Base-by-base conservation (phyloP, 2,797 vertebrate genomes). In the Scolopax bukidnonensis region DNA sequence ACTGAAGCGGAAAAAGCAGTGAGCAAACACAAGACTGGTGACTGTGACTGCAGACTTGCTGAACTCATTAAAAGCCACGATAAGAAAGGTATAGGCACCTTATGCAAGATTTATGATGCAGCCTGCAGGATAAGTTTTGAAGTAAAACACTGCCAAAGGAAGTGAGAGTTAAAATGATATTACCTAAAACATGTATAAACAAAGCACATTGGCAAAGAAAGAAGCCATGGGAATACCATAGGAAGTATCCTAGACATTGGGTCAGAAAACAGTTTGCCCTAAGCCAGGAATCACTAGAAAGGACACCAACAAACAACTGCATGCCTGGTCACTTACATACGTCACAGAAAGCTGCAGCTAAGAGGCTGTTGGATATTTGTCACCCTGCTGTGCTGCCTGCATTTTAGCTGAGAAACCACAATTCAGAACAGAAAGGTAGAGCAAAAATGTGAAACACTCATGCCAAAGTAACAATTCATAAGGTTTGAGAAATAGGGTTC, bases 61-160 rank as follows among this genome's bases (percentile, higher is more conserved):
- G 90, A 94, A 83, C 70, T 89, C 76, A 48, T 67, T 92, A 59
- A 75, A 94, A 94, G 63, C 50, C 56, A 10, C 19, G 85, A 87
- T 81, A 84, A 86, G 81, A 53, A 89, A 88, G 33, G 48, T 83
- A 84, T 21, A 85, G 85, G 70, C 73, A 93, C 63, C 64, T 65
- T 50, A 91, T 91, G 83, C 91, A 96, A 93, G 91, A 95, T 95
- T 95, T 92, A 94, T 84, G 87, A 84, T 59, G 57, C 67, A 89
- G 60, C 74, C 48, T 61, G 27, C 56, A 64, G 84, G 80, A 95
- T 60, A 77, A 76, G 36, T 15, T 48, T 87, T 19, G 7, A 80
- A 85, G 75, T 32, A 56, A 93, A 93, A 92, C 57, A 57, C 70
- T 86, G 48, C 61, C 74, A 68, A 74, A 71, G 59, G 73, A 90